Base-by-base conservation (phyloP, 2,888 invertebrate species). In the Drosophila koepferae region DNA sequence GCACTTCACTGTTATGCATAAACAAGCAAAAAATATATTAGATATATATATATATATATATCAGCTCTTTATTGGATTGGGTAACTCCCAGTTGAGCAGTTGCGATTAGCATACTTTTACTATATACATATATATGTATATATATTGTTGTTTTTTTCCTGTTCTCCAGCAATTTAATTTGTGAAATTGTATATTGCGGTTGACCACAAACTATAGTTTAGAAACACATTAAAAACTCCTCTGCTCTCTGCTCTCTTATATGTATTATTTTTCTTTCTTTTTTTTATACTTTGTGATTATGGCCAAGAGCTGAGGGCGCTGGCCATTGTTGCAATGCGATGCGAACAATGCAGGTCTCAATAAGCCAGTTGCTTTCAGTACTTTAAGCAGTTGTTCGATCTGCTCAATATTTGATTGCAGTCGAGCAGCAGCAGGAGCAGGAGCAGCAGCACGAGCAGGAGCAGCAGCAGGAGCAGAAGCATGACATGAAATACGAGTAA, bases 331-430 rank as follows among this genome's bases (percentile, higher is more conserved):
- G 6, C 16, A n/a, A 2, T 28, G 28, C 46, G 8, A 48, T 48
- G 48, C 48, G 28, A 9, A 48, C 48, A 48, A 48, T 48, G 48
- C 20, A 4, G 18, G 28, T 16, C 31, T 18, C 18, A 18, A 43
- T 44, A 12, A 53, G 36, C n/a, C 31, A 46, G 12, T 34, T 40
- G 8, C 44, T 18, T 14, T 6, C 23, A 31, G 44, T 48, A 12
- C 18, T 20, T 41, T 48, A 36, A 38, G 36, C 34, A 49, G 67
- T 28, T 67, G 38, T 43, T 36, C 31, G 53, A 36, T 54, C 23
- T 36, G 36, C 58, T 59, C n/a, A 43, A 72, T 65, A 38, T 59
- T 64, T 31, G 58, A 64, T 69, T 23, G 31, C 20, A 55, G 16
- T 12, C 20, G 48, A 18, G 43, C 9, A 16, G n/a, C 12, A 2